A percentile compares a stretch with the other conserved stretches of the same genome.
These are phyloP conservation scores for Drosophila nasuta DNA, from an alignment of 1,140 invertebrate species.

Conservation along the genomic window DNA sequence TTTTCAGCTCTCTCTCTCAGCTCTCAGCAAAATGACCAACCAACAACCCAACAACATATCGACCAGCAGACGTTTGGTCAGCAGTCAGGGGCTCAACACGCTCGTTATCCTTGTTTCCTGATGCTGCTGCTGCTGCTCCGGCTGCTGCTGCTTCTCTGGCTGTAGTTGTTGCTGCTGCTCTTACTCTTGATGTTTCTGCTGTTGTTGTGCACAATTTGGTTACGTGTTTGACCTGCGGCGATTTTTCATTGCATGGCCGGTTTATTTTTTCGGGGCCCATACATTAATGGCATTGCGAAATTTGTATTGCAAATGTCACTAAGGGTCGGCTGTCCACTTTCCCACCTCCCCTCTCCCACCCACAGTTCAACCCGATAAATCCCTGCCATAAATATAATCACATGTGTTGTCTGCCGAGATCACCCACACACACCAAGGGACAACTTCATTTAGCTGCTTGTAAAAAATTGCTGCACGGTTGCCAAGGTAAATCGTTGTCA, in stretches of 20 bases:
- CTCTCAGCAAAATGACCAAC: conserved; percentile 41
- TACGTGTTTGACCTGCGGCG: conserved; percentile 81
- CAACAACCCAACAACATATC: conserved; percentile 62
- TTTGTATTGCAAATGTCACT: conserved; percentile 76
- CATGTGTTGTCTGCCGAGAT: conserved; percentile 40
- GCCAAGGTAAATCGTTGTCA: conserved; percentile 22
- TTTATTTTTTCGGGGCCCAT: conserved; percentile 60
- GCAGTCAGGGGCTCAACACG: conserved; percentile 72
- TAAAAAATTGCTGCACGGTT: not conserved
- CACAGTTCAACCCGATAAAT: conserved; percentile 5
- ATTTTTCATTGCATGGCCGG: conserved; percentile 74
- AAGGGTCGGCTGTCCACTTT: conserved; percentile 17
- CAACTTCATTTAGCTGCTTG: conserved; percentile 1
- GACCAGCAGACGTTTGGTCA: conserved; percentile 59
- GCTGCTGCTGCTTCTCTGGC: conserved; percentile 26
- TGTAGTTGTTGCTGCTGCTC: not conserved
- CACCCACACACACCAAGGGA: not conserved
- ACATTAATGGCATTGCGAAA: conserved; percentile 73
- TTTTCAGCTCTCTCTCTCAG: conserved; percentile 6
- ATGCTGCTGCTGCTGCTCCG: conserved; percentile 50
- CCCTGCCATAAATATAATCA: conserved; percentile 57
- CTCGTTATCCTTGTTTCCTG: conserved; percentile 82
- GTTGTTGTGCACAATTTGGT: conserved; percentile 70
- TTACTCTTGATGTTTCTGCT: not conserved
- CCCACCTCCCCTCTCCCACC: not conserved